Base-by-base conservation (phyloP, 2,113 vertebrate species). In the Rafetus swinhoei region DNA sequence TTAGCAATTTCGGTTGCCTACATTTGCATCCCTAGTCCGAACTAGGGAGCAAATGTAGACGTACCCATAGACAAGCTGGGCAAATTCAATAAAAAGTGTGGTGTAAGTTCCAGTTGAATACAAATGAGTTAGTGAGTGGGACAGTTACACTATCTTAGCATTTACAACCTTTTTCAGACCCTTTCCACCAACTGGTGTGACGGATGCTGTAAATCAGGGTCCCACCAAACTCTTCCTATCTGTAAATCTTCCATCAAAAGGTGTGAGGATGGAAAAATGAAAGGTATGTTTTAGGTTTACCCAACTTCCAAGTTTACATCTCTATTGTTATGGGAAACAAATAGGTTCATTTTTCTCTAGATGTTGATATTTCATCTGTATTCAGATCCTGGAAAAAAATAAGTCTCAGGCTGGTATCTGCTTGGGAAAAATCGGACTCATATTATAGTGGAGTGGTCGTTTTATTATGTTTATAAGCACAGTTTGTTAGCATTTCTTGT, bases 91-190 rank as follows among this genome's bases (percentile, higher is more conserved):
- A 94, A 94, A 88, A 32, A 2, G 45, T 45, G 83, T 14, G 89
- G 85, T 95, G 69, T 90, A 90, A 96, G 93, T 86, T 92, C 89
- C 92, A 93, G 86, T 84, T 35, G 59, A 82, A 91, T 83, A 93
- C 93, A 93, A 97, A 85, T 54, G 81, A 94, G 95, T 96, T 97
- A 92, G 83, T 79, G 91, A 94, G 93, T 90, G 95, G 95, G 94
- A 25, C 22, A 95, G 84, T 93, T 95, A 93, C 91, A 93, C 82
- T 94, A 93, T 95, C 95, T 94, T 94, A 93, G 93, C 95, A 89
- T 92, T 94, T 90, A 88, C 93, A 97, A 79, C 39, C 18, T 24
- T 45, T 77, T 50, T 77, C 39, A 50, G 45, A 76, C 22, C 39
- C 22, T 25, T 50, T 13, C 39, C 50, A 7, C 22, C 10, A 3